Conservation (phyloP, 2,888 invertebrate species). For the Stenolophus ochropezus region DNA sequence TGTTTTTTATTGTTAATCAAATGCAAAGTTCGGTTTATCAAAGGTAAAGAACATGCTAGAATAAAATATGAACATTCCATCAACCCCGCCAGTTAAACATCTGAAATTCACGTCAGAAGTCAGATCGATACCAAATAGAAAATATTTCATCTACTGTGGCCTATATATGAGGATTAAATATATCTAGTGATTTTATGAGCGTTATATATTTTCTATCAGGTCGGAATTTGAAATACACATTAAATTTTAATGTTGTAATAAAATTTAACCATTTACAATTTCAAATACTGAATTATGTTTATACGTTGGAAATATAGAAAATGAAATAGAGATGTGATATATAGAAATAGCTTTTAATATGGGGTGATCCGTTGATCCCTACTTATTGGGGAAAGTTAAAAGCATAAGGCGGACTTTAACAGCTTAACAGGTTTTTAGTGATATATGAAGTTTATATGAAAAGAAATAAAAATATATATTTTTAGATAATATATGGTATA, state of each 20-base stretch:
- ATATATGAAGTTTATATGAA: no score
- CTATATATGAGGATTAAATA: neutral
- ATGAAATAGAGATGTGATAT: neutral
- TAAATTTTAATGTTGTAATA: neutral
- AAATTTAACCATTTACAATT: neutral
- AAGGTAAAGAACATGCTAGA: no score
- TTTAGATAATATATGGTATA: no score
- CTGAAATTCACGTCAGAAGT: neutral
- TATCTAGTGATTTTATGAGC: constrained; percentile 5
- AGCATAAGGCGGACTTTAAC: neutral
- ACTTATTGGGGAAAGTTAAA: neutral
- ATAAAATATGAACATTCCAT: no score
- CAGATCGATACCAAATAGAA: neutral
- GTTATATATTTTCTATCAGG: neutral
- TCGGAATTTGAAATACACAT: neutral
- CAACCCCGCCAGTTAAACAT: neutral
- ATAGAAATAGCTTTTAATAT: neutral
- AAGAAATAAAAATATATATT: no score
- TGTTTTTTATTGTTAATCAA: no score
- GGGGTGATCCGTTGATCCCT: neutral
- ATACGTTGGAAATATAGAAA: neutral
- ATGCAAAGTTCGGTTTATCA: no score
- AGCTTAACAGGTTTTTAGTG: no score
- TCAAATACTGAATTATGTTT: constrained; percentile 1
- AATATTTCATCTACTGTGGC: constrained; percentile 3